Evolutionary conservation across 2,888 invertebrate genomes (phyloP).

Genomic region (Ypsolopha sequella): DNA sequence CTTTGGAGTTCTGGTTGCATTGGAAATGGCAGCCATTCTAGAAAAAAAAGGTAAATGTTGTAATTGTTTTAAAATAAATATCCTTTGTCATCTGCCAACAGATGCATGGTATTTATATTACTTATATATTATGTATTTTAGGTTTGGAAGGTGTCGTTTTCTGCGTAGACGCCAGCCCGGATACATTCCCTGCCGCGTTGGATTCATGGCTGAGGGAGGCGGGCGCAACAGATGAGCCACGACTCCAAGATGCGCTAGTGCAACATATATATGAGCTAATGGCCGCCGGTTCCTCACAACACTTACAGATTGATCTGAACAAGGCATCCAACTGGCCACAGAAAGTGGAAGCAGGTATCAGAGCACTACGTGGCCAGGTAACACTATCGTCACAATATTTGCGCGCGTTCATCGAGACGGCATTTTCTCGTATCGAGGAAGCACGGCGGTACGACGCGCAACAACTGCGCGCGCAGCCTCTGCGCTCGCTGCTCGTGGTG

Average conservation of each 20-base stretch:
- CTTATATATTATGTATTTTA: background rate
- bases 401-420: constrained; percentile 4
- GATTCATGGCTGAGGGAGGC: background rate
- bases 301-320: constrained; percentile 3
- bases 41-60: constrained; percentile 8
- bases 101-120: background rate
- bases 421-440: constrained; percentile 5
- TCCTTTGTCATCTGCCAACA: too few species aligned
- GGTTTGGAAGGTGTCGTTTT: constrained; percentile 7
- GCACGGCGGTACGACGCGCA: constrained; percentile 3
- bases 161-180: constrained; percentile 9
- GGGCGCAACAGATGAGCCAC: background rate
- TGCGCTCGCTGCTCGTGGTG: constrained; percentile 8
- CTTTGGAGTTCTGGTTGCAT: constrained; percentile 8
- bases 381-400: constrained; percentile 8
- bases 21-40: constrained; percentile 11
- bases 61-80: too few species aligned
- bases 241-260: constrained; percentile 3
- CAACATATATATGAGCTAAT: constrained; percentile 3
- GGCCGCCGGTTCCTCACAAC: background rate
- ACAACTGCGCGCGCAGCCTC: background rate
- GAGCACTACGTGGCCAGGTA: constrained; percentile 2
- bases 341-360: constrained; percentile 1
- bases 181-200: background rate
- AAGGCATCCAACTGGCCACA: background rate